These are phyloP conservation scores for Sylvia atricapilla DNA, from an alignment of 2,113 vertebrate species.

Conservation along the genomic window DNA sequence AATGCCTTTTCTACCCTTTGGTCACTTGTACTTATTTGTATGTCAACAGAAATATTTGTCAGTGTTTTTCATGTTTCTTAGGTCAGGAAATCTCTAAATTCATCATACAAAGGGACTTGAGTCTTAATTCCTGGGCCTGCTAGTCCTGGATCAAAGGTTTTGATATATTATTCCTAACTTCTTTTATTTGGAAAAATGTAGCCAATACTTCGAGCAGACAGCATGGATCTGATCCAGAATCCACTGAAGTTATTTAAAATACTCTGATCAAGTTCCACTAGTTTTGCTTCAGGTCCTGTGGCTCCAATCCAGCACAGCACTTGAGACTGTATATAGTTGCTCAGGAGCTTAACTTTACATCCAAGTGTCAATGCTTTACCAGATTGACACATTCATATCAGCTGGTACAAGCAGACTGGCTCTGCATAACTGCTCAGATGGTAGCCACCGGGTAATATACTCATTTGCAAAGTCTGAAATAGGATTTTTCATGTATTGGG, in stretches of 20 bases:
- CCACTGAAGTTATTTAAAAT: slow-evolving; percentile 54
- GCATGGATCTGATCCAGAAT: slow-evolving; percentile 54
- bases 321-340: neutral
- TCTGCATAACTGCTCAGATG: neutral
- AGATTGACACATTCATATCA: neutral
- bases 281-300: slow-evolving; percentile 50
- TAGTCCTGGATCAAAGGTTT: slow-evolving; percentile 55
- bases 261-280: slow-evolving; percentile 49
- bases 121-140: slow-evolving; percentile 24
- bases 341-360: slow-evolving; percentile 17
- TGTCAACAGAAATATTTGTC: slow-evolving; percentile 61
- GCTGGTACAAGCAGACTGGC: neutral
- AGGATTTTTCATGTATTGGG: neutral
- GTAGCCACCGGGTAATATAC: neutral
- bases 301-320: slow-evolving; percentile 11
- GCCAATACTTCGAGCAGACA: slow-evolving; percentile 57
- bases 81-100: slow-evolving; percentile 57
- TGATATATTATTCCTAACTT: slow-evolving; percentile 53
- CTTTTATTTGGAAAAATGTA: slow-evolving; percentile 68
- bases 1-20: slow-evolving; percentile 57
- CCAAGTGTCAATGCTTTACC: neutral
- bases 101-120: slow-evolving; percentile 31
- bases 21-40: slow-evolving; percentile 53
- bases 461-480: neutral
- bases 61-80: slow-evolving; percentile 47